phyloP scores from a whole-genome alignment of 2,888 invertebrate species.

The Notodonta dromedarius region DNA sequence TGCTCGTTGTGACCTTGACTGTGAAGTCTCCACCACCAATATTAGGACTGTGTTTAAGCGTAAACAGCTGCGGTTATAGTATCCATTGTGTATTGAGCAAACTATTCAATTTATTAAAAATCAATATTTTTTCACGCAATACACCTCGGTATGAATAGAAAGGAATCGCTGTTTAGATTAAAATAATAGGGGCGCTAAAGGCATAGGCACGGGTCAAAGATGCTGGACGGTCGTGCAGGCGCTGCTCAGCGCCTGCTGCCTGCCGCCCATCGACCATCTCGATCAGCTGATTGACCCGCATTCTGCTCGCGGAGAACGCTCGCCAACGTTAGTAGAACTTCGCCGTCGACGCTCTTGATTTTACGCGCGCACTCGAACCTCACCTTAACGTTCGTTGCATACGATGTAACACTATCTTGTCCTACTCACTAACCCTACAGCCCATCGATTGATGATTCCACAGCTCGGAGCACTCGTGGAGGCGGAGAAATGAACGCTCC shows the following conservation, averaged over 20 bases:
- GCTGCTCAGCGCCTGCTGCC: slow-evolving; percentile 71
- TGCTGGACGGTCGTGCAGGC: slow-evolving; percentile 65
- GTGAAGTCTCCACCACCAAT: slow-evolving; percentile 22
- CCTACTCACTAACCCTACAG: slow-evolving; percentile 79
- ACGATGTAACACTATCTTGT: slow-evolving; percentile 39
- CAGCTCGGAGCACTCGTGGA: slow-evolving; percentile 91
- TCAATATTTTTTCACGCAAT: not conserved
- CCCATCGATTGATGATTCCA: slow-evolving; percentile 85
- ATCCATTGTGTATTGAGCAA: slow-evolving; percentile 17
- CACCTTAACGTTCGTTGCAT: slow-evolving; percentile 62
- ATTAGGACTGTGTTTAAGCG: slow-evolving; percentile 29
- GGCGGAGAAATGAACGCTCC: slow-evolving; percentile 92
- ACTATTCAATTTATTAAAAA: not conserved
- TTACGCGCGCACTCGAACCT: slow-evolving; percentile 62
- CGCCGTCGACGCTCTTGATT: slow-evolving; percentile 35
- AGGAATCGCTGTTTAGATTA: slow-evolving; percentile 9
- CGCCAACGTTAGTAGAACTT: slow-evolving; percentile 71
- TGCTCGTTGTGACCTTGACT: slow-evolving; percentile 33
- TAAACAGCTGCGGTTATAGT: slow-evolving; percentile 29
- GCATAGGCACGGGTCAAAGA: slow-evolving; percentile 59
- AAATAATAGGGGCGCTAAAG: slow-evolving; percentile 41
- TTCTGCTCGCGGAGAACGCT: slow-evolving; percentile 60
- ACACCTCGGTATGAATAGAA: not conserved
- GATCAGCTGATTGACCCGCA: slow-evolving; percentile 66
- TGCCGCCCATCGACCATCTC: slow-evolving; percentile 69